Base-by-base conservation (phyloP, 1,140 invertebrate genomes). In the Drosophila tropicalis region DNA sequence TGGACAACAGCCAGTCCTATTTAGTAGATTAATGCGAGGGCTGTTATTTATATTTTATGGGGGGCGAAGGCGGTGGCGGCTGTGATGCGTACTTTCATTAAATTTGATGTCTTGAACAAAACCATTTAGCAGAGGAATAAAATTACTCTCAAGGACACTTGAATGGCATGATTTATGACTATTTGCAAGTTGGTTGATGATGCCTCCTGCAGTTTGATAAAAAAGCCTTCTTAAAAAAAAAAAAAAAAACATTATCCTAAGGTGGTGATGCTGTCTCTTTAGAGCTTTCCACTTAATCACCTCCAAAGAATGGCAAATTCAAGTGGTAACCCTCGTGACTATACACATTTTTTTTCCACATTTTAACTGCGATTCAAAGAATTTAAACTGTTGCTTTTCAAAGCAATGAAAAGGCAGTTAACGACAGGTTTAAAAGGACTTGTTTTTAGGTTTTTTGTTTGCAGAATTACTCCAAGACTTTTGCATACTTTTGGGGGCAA, bases 11-110 rank as follows among this genome's bases (percentile, higher is more conserved):
- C 44, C 44, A 51, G 44, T 51, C 12, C 17, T 51, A 51, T 51
- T 51, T 51, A 51, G 17, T 22, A 51, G 44, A 51, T 51, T 51
- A 51, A 51, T 51, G 17, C 44, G 44, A 51, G 44, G 44, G 44
- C 10, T 51, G 44, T 17, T 47, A 17, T 17, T 47, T 47, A 47
- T 47, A 13, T 17, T 9, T 44, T 15, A 1, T 4, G 34, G 5
- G 29, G 29, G 29, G 29, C n/a, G n/a, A n/a, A n/a, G n/a, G n/a
- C n/a, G n/a, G n/a, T n/a, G n/a, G n/a, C 22, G 22, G 29, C 29
- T 29, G 29, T 29, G 29, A 29, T 29, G 6, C 29, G 5, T 6
- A 29, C 29, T 29, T 29, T 29, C 29, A 29, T 29, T 29, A 29
- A 29, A 29, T 29, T 29, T 29, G 5, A 29, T 29, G 6, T 29